Percentiles rank a stretch among this genome's conserved stretches.
These are phyloP conservation scores for Drosophila mayaguana DNA, from an alignment of 2,888 invertebrate species.

Conservation along the genomic window DNA sequence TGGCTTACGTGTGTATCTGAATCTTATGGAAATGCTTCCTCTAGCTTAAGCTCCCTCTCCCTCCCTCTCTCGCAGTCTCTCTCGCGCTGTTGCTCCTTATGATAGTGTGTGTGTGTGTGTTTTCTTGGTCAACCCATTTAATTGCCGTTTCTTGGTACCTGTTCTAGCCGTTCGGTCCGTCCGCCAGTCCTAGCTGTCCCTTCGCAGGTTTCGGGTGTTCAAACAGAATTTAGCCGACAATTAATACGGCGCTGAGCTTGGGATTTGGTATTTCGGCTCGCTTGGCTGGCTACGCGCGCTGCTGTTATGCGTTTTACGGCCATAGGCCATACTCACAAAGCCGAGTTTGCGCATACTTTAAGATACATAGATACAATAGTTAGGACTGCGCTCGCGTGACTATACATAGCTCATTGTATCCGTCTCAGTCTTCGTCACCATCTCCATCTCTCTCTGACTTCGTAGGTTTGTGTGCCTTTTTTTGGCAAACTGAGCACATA, in stretches of 20 bases:
- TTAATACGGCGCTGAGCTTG: conserved; percentile 69
- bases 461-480: too few relatives aligned
- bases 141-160: conserved; percentile 50
- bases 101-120: conserved; percentile 8
- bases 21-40: conserved; percentile 31
- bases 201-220: conserved; percentile 56
- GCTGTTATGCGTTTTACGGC: conserved; percentile 59
- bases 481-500: too few relatives aligned
- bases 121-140: conserved; percentile 56
- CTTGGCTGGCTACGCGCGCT: conserved; percentile 8
- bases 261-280: conserved; percentile 29
- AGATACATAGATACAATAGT: conserved; percentile 63
- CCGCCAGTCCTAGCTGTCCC: conserved; percentile 37
- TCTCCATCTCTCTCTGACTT: neutral
- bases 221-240: conserved; percentile 78
- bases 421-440: neutral
- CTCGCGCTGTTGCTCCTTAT: neutral
- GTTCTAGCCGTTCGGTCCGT: conserved; percentile 32
- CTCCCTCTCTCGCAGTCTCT: neutral
- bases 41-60: conserved; percentile 17
- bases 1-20: conserved; percentile 30
- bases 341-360: conserved; percentile 54
- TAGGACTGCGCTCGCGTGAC: conserved; percentile 42
- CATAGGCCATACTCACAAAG: conserved; percentile 59
- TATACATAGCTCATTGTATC: conserved; percentile 11